A percentile compares a stretch with the other conserved stretches of the same genome.
These are phyloP conservation scores for Chrysotoxum bicinctum DNA, from an alignment of 2,888 invertebrate genomes.

Conservation along the genomic window DNA sequence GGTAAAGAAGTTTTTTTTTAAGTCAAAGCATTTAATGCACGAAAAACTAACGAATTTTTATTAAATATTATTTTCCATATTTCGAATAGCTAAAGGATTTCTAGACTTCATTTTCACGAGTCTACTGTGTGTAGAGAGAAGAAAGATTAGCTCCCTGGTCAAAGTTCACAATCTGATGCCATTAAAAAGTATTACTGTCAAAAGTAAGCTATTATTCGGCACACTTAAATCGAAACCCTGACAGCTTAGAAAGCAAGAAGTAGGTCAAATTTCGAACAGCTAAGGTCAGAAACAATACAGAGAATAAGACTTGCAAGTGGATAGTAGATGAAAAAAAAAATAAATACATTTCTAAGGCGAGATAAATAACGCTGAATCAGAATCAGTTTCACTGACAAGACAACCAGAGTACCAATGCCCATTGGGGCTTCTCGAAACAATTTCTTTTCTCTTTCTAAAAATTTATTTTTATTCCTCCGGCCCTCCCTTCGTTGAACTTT, in stretches of 20 bases:
- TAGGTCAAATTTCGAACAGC: conserved; percentile 29
- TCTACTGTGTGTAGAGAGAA: neutral
- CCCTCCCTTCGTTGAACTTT: conserved; percentile 31
- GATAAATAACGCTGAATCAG: conserved; percentile 27
- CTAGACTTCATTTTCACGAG: too few relatives aligned
- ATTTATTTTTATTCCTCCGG: neutral
- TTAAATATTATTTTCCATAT: too few relatives aligned
- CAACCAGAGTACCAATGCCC: conserved; percentile 33
- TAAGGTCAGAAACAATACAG: conserved; percentile 44
- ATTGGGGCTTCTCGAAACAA: conserved; percentile 41
- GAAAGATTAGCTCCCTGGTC: neutral
- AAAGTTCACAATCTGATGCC: neutral
- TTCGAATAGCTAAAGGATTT: too few relatives aligned
- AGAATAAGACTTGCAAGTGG: neutral
- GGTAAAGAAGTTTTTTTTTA: too few relatives aligned
- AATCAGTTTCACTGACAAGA: conserved; percentile 37
- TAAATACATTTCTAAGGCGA: neutral
- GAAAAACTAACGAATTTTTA: too few relatives aligned
- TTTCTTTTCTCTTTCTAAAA: conserved; percentile 20
- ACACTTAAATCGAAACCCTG: conserved; percentile 27
- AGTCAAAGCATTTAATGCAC: too few relatives aligned
- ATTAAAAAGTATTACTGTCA: neutral
- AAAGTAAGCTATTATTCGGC: conserved; percentile 5
- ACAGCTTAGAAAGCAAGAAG: conserved; percentile 19
- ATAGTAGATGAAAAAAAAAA: neutral